Base-by-base conservation (phyloP, 1,140 invertebrate species). In the Drosophila nasuta region DNA sequence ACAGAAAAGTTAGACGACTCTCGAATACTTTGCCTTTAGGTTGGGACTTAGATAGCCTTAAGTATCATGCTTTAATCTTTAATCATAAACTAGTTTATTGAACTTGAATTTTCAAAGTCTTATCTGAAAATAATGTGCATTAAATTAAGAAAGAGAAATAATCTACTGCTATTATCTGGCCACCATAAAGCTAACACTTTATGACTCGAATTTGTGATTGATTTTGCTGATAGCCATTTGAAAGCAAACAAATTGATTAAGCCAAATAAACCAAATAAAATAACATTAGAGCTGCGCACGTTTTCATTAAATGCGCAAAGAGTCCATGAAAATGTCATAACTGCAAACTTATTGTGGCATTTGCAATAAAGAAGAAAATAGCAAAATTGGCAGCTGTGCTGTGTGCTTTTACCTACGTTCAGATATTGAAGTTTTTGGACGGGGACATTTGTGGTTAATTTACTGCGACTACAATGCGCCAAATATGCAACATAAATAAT, bases 401-500 rank as follows among this genome's bases (percentile, higher is more conserved):
- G 20, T 54, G 25, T 43, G n/a, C n/a, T 15, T 15, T 25, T 57
- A 41, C 54, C 54, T 57, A 20, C 13, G 3, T 25, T 25, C 13
- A n/a, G 17, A 48, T 62, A 58, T 62, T 68, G 13, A 48, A 69
- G 48, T 54, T 60, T 25, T 25, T 25, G 20, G 20, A 25, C 20
- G 41, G 41, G 41, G 41, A 43, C n/a, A 43, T n/a, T 43, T 43
- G 41, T 43, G 49, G 85, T 81, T 89, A 89, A 89, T 87, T 89
- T 89, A 87, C 63, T 60, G 67, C 48, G 70, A 62, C 59, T 83
- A 81, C 77, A 89, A 81, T 78, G 52, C 77, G 77, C 69, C 85
- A 73, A 85, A 78, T 89, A 85, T 88, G 86, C 81, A 85, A 78
- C 81, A 88, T 88, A 88, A 88, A 88, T 88, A 88, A 88, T 89